A percentile compares a stretch with the other conserved stretches of the same genome.
Conservation (phyloP, 2,797 vertebrate genomes). For the Mionectes olivaceus region DNA sequence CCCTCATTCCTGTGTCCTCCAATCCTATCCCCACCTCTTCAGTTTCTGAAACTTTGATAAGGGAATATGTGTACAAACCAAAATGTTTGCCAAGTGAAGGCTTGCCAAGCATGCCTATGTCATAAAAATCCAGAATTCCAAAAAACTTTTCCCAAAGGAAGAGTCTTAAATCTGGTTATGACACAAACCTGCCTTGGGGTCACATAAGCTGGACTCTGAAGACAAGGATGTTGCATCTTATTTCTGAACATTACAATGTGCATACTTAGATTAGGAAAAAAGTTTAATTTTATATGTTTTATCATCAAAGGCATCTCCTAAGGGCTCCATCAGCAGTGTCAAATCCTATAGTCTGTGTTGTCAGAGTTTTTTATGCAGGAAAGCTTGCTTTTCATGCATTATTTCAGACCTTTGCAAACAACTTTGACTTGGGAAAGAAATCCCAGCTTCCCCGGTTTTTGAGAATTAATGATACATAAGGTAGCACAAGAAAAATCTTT, state of each 20-base stretch:
- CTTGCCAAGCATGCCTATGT: background rate
- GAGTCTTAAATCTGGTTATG: background rate
- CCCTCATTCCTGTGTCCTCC: background rate
- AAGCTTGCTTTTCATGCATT: background rate
- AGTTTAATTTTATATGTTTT: background rate
- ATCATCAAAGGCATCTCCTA: background rate
- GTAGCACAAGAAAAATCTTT: background rate
- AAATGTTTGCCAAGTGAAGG: background rate
- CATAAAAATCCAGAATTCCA: background rate
- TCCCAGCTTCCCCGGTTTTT: background rate
- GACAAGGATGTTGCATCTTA: background rate
- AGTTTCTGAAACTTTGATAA: background rate
- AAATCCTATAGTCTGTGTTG: background rate
- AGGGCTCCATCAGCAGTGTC: background rate
- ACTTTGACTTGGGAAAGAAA: background rate
- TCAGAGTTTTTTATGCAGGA: background rate
- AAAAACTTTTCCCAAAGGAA: background rate
- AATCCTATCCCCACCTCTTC: background rate
- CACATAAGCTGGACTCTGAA: background rate
- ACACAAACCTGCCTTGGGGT: background rate
- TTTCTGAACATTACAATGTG: background rate
- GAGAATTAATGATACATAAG: background rate
- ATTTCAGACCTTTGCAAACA: background rate
- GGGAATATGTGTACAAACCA: background rate
- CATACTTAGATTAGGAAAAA: background rate